A percentile compares a stretch with the other conserved stretches of the same genome.
phyloP scores from a whole-genome alignment of 2,797 vertebrate genomes.

The Tokudaia tokunoshimensis region DNA sequence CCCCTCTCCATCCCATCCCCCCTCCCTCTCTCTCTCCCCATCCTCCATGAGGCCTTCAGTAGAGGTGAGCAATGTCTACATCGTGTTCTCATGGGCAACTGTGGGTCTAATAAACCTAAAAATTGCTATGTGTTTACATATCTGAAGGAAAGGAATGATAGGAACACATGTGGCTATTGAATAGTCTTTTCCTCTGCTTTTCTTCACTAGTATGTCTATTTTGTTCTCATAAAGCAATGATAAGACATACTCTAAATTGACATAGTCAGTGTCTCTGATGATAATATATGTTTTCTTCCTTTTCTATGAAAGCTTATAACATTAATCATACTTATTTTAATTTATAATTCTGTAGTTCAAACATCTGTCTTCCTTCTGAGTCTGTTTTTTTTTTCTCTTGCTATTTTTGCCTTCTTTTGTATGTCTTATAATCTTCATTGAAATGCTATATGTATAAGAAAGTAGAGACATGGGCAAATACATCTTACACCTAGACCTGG shows the following conservation, averaged over 20 bases:
- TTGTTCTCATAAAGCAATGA: not conserved
- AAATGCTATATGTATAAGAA: not conserved
- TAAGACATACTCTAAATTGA: not conserved
- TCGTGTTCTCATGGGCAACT: not conserved
- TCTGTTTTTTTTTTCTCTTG: not conserved
- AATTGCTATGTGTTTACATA: not conserved
- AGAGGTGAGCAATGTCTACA: not conserved
- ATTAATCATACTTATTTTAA: slow-evolving; percentile 41
- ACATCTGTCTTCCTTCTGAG: not conserved
- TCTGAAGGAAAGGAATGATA: not conserved
- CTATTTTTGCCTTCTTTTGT: not conserved
- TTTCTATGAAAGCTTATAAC: not conserved
- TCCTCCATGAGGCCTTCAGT: not conserved
- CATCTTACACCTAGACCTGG: not conserved
- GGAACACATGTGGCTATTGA: not conserved
- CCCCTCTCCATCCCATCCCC: too few species aligned
- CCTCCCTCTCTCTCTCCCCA: not conserved
- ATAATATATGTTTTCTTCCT: not conserved
- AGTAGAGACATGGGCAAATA: not conserved
- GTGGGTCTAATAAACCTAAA: not conserved
- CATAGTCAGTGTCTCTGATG: not conserved
- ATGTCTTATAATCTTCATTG: not conserved
- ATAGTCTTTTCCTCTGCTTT: not conserved
- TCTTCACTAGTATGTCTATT: not conserved
- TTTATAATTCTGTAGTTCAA: not conserved